Base-by-base conservation (phyloP, 2,797 vertebrate species). In the Arnoldichthys spilopterus region DNA sequence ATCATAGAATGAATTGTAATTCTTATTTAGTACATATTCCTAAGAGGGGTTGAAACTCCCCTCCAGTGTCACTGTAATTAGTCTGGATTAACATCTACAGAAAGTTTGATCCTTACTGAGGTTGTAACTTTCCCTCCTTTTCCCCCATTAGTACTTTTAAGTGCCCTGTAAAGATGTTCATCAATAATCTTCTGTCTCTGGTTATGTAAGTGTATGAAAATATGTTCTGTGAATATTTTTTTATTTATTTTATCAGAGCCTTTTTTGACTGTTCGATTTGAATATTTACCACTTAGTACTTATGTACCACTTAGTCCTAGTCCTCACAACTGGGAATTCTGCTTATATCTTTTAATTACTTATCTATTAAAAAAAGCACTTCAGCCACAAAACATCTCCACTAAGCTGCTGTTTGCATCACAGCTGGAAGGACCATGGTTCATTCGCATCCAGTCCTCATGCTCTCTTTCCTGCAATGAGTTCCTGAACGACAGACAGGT, bases 401-500 rank as follows among this genome's bases (percentile, higher is more conserved):
- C 15, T 53, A 71, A 37, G 62, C n/a, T 73, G 18, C 11, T 84
- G 84, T 78, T 77, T 51, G 67, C 84, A 81, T 88, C 88, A 83
- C 87, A 90, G 82, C 79, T 76, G 76, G 84, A 88, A 86, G 82
- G 68, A 72, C 86, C 86, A 78, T 78, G 89, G 89, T 89, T 89
- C 91, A 87, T 85, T 73, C 61, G 51, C 83, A 75, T 88, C 83
- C 83, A 88, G 88, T 92, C 88, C 89, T 90, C 89, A 90, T 88
- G 88, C 88, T 90, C 87, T 78, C 66, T 92, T 94, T 94, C 92
- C 90, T 92, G 90, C 83, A 73, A 67, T 74, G 82, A 91, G 92
- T 92, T 93, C 91, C 92, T 90, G 90, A 92, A 86, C 86, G 88
- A 86, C 88, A 92, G 89, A 91, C 88, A 85, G 90, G 87, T 89